Evolutionary conservation across 2,888 invertebrate species (phyloP), one percentile per base, ranked within the genome.

Genomic region (Drosophila siamana): DNA sequence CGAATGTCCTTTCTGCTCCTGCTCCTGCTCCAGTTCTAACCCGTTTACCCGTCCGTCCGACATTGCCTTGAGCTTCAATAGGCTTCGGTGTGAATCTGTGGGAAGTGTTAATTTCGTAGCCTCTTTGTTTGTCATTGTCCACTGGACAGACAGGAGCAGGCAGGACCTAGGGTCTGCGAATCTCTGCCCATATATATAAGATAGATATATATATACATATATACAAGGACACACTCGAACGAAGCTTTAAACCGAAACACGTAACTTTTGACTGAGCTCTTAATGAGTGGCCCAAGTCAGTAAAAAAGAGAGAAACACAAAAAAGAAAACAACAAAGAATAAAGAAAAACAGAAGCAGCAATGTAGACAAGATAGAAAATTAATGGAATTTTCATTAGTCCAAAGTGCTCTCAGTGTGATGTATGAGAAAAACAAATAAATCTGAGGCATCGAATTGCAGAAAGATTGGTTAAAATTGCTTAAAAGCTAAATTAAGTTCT

Each of bases 31-130:
- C 28, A 30, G 15, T 30, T 55, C 51, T 38, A 38, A 38, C 51
- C 51, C 46, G 16, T 59, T 43, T 33, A 26, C 30, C 40, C 16
- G 40, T 46, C 57, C 30, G 59, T 66, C 41, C 67, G 52, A 62
- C 78, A 65, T 71, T 75, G 82, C 82, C 82, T 76, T 78, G 63
- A 82, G 86, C 79, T 63, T 82, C 86, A 76, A 81, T 87, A 69
- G 82, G 74, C 79, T 66, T 57, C 80, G 30, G 68, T 54, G 70
- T 61, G 65, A 69, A 75, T 44, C 63, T 59, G 74, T 62, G 79
- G 83, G 83, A 83, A 87, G 83, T 83, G 83, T 83, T 87, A 83
- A 83, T 83, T 87, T 83, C 55, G 80, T 74, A 82, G 83, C 82
- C 83, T 69, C 71, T 70, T 82, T 83, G 88, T 87, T 81, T 83